phyloP scores from a whole-genome alignment of 2,797 vertebrate species.

The Morus bassanus region DNA sequence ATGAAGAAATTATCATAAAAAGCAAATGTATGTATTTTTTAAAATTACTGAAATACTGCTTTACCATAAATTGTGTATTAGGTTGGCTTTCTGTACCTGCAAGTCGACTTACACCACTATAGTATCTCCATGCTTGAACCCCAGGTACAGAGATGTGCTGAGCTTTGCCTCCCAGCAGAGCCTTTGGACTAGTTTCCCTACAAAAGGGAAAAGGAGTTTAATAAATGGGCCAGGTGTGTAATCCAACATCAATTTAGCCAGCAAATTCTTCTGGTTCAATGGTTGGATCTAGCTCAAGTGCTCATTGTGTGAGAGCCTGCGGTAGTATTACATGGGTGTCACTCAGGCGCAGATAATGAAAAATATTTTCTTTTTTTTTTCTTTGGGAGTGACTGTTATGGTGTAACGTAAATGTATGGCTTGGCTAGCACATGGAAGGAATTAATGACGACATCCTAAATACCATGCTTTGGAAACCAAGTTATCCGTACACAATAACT shows the following conservation, averaged over 20 bases:
- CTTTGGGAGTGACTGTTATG: not conserved
- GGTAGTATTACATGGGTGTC: slow-evolving; percentile 38
- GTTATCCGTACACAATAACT: slow-evolving; percentile 22
- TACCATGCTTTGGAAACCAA: slow-evolving; percentile 6
- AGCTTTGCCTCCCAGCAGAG: slow-evolving; percentile 9
- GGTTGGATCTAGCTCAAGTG: slow-evolving; percentile 45
- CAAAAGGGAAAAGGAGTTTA: slow-evolving; percentile 31
- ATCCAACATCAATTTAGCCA: slow-evolving; percentile 39
- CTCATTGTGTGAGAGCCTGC: slow-evolving; percentile 43
- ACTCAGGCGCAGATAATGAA: slow-evolving; percentile 45
- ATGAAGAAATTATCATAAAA: not conserved
- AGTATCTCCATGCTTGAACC: not conserved
- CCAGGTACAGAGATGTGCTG: not conserved
- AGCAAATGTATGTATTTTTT: not conserved
- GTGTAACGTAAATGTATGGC: slow-evolving; percentile 7
- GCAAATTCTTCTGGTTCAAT: slow-evolving; percentile 46
- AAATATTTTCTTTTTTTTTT: slow-evolving; percentile 11
- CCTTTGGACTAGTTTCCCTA: slow-evolving; percentile 27
- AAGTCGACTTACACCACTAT: not conserved
- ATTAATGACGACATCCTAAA: slow-evolving; percentile 47
- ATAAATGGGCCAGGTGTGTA: slow-evolving; percentile 35
- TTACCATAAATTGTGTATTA: not conserved
- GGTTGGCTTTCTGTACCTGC: not conserved
- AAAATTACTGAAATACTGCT: not conserved
- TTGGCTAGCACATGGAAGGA: not conserved